Conservation (phyloP, 2,113 vertebrate species). For the Ciconia maguari region DNA sequence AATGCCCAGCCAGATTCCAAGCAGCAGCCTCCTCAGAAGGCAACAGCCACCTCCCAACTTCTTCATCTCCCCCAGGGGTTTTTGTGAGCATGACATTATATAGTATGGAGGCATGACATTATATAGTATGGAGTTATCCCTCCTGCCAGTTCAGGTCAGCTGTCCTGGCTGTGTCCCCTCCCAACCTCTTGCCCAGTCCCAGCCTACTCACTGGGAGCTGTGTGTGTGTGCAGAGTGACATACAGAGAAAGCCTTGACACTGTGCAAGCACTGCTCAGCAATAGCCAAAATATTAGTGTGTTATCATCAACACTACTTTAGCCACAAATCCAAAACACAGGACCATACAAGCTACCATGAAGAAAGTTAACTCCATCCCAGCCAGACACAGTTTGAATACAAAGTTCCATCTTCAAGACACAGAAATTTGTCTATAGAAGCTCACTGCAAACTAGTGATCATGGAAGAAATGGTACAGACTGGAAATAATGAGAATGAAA, state of each 20-base stretch:
- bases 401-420: background rate
- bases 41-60: background rate
- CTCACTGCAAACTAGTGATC: background rate
- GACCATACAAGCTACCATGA: background rate
- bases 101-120: background rate
- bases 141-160: background rate
- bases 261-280: background rate
- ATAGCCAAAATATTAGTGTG: background rate
- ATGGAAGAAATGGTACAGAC: background rate
- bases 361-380: background rate
- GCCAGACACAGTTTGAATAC: background rate
- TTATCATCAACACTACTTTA: background rate
- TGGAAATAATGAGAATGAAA: background rate
- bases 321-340: background rate
- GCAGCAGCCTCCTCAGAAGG: background rate
- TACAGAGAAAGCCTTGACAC: background rate
- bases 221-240: background rate
- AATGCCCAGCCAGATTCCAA: background rate
- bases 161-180: background rate
- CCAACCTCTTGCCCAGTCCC: background rate
- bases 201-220: background rate
- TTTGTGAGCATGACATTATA: background rate
- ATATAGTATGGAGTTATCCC: background rate
- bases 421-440: background rate
- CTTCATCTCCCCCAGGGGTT: background rate